A percentile compares a stretch with the other conserved stretches of the same genome.
Conservation (phyloP, 2,797 vertebrate species). For the Merluccius polli region DNA sequence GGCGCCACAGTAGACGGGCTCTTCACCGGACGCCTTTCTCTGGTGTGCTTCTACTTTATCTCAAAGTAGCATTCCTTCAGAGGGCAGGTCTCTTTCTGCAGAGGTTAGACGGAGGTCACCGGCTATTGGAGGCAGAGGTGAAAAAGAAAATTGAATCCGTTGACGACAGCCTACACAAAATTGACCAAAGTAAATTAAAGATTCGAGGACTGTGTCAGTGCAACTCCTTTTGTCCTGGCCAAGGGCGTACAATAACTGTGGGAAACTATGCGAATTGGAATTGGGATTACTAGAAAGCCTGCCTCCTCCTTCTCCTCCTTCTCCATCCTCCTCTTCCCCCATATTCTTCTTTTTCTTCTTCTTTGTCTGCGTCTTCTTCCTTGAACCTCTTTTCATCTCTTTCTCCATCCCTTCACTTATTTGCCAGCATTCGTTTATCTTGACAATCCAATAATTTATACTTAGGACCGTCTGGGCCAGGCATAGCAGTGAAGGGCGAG, state of each 20-base stretch:
- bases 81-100: slow-evolving; percentile 3
- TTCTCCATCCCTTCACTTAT: slow-evolving; percentile 32
- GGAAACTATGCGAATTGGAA: slow-evolving; percentile 16
- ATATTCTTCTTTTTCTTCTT: background rate
- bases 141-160: slow-evolving; percentile 22
- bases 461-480: slow-evolving; percentile 65
- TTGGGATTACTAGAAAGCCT: slow-evolving; percentile 15
- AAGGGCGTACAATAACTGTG: slow-evolving; percentile 12
- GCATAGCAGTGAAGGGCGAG: slow-evolving; percentile 67
- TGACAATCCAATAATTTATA: slow-evolving; percentile 71
- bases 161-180: slow-evolving; percentile 17
- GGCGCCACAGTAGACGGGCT: background rate
- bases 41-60: slow-evolving; percentile 1
- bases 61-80: background rate
- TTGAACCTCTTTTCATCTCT: slow-evolving; percentile 35
- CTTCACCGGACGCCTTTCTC: background rate
- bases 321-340: too few species aligned
- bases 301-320: background rate
- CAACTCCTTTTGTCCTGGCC: slow-evolving; percentile 14
- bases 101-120: slow-evolving; percentile 10
- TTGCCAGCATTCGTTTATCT: slow-evolving; percentile 65
- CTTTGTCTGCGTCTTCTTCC: slow-evolving; percentile 15
- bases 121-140: slow-evolving; percentile 13
- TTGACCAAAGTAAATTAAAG: slow-evolving; percentile 15
- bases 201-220: background rate